Conservation (phyloP, 2,888 invertebrate species). For the Seira sanloemensis region DNA sequence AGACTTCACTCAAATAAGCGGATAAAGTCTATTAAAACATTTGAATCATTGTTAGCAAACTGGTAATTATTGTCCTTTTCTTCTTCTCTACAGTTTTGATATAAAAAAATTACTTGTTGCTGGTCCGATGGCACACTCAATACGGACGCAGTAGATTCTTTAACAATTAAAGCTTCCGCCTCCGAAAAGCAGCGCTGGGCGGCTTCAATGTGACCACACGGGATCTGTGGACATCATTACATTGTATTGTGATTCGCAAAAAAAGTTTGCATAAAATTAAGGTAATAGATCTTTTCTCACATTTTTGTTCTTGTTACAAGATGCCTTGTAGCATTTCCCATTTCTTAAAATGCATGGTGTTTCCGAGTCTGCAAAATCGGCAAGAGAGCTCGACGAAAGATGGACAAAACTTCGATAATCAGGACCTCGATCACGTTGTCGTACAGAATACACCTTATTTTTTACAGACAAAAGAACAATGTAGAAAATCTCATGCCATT, state of each 20-base stretch:
- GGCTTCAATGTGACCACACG: conserved; percentile 82
- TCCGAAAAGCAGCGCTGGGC: conserved; percentile 81
- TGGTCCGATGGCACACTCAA: conserved; percentile 80
- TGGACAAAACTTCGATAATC: conserved; percentile 84
- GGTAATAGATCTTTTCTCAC: background rate
- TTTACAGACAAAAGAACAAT: conserved; percentile 74
- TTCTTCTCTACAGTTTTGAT: too few species aligned
- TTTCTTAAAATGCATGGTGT: conserved; percentile 75
- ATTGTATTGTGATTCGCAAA: too few species aligned
- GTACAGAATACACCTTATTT: conserved; percentile 80
- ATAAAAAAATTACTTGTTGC: conserved; percentile 77
- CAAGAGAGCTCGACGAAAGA: too few species aligned
- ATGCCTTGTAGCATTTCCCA: conserved; percentile 79
- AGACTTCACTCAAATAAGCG: conserved; percentile 79
- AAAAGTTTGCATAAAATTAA: too few species aligned
- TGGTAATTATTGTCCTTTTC: too few species aligned
- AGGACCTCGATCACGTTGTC: conserved; percentile 78
- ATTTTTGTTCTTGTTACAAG: conserved; percentile 75
- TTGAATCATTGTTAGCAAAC: too few species aligned
- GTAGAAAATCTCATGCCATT: too few species aligned
- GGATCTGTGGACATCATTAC: conserved; percentile 60
- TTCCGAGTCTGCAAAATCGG: conserved; percentile 74
- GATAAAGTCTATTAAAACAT: too few species aligned
- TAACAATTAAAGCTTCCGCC: conserved; percentile 80
- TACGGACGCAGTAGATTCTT: conserved; percentile 80